These are phyloP conservation scores for Hydrozoanthus gracilis DNA, from an alignment of 92 coral and sea anemone species.

Conservation along the genomic window DNA sequence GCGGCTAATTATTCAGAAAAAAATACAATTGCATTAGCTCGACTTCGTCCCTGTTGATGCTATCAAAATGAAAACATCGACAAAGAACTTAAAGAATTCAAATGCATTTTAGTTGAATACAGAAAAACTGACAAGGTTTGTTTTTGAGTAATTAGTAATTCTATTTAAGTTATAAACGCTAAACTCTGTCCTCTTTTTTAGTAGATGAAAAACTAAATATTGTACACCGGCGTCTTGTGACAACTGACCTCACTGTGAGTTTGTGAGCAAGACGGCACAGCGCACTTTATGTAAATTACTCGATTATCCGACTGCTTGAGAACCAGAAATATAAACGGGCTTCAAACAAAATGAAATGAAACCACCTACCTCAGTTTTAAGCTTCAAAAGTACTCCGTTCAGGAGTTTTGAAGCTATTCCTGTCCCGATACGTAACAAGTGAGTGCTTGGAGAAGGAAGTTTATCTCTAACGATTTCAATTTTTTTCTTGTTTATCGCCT, in stretches of 20 bases:
- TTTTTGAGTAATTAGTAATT: too few relatives aligned
- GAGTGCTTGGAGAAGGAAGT: not conserved
- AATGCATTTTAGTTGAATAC: not conserved
- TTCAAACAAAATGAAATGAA: too few relatives aligned
- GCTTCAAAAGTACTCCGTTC: not conserved
- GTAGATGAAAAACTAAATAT: too few relatives aligned
- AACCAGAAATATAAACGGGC: too few relatives aligned
- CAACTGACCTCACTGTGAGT: too few relatives aligned
- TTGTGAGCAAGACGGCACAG: too few relatives aligned
- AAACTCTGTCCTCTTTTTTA: too few relatives aligned
- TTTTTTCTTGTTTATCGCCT: not conserved
- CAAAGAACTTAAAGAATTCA: not conserved
- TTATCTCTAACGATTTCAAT: slow-evolving; percentile 9
- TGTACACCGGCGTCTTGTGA: too few relatives aligned
- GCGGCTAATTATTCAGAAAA: not conserved
- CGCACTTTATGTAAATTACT: too few relatives aligned
- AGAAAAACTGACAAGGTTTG: too few relatives aligned
- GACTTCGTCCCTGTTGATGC: not conserved
- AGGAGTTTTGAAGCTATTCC: not conserved
- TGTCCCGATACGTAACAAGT: not conserved
- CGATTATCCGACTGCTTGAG: too few relatives aligned
- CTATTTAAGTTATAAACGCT: too few relatives aligned
- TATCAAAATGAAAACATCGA: not conserved
- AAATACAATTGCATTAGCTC: not conserved
- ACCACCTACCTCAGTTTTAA: not conserved